phyloP scores from a whole-genome alignment of 2,113 vertebrate genomes.

The Tyto alba region DNA sequence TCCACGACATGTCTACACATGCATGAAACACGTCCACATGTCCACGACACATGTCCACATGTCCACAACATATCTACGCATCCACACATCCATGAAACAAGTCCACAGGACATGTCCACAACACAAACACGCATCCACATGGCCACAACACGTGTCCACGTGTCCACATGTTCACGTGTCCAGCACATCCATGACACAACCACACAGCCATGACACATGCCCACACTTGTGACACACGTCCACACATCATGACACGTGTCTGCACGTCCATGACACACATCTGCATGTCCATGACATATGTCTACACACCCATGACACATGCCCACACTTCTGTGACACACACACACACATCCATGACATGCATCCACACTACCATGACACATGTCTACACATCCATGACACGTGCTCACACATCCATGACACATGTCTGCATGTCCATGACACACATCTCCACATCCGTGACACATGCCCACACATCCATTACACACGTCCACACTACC shows the following conservation, averaged over 20 bases:
- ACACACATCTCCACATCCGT: background rate
- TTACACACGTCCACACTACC: background rate
- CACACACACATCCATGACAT: background rate
- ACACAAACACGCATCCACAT: no score
- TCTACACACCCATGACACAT: background rate
- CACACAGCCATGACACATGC: accelerated
- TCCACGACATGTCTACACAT: no score
- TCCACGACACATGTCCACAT: no score
- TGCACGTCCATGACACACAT: no score
- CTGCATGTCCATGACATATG: no score
- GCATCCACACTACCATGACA: background rate
- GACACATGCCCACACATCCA: background rate
- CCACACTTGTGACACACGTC: background rate
- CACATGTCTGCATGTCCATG: no score
- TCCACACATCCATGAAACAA: no score
- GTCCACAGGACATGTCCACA: no score
- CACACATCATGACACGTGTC: no score
- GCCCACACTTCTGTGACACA: background rate
- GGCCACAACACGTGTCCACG: background rate
- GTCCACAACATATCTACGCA: no score
- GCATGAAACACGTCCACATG: no score
- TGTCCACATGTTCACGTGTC: no score
- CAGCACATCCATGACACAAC: background rate
- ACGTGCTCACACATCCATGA: background rate
- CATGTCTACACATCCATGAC: accelerated